Base-by-base conservation (phyloP, 2,113 vertebrate species). In the Epinephelus fuscoguttatus region DNA sequence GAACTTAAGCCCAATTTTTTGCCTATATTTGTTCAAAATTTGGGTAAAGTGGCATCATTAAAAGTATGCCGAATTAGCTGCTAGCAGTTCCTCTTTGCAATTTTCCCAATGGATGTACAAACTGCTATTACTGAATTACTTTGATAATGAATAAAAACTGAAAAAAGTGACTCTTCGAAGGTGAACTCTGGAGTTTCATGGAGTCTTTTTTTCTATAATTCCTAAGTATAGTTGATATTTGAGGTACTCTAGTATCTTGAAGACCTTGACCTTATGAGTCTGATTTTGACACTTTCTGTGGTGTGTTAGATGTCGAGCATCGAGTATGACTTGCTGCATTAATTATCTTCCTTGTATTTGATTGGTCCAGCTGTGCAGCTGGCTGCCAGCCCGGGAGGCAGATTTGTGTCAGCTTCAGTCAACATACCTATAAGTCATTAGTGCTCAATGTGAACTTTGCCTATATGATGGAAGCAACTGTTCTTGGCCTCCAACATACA, bases 341-440 rank as follows among this genome's bases (percentile, higher is more conserved):
- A 15, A 82, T 86, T 49, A 75, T 75, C 56, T 78, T 73, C 17
- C 78, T 70, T 78, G 42, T 47, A 50, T 75, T 75, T 71, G 68
- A 76, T 69, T 78, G 49, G 47, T 84, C 69, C 87, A 84, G 83
- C 85, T 88, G 83, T 81, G 80, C 71, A 61, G 69, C 80, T 83
- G 84, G 84, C 84, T 81, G 77, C 33, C 57, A 66, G 80, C 78
- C 74, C 70, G 60, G 52, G 25, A 79, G 75, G 60, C 79, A 75
- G 79, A 72, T 61, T 79, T 70, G 71, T 88, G 85, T 75, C 80
- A 77, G 57, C 73, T 74, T 74, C 8, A 25, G 78, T 88, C 75
- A 82, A 57, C 70, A 66, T 56, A 47, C 19, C 68, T 13, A 73
- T 66, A 72, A 85, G 66, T 88, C 74, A 78, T 74, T 67, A 56